Conservation (phyloP, 2,888 invertebrate genomes). For the Tiliacea aurago region DNA sequence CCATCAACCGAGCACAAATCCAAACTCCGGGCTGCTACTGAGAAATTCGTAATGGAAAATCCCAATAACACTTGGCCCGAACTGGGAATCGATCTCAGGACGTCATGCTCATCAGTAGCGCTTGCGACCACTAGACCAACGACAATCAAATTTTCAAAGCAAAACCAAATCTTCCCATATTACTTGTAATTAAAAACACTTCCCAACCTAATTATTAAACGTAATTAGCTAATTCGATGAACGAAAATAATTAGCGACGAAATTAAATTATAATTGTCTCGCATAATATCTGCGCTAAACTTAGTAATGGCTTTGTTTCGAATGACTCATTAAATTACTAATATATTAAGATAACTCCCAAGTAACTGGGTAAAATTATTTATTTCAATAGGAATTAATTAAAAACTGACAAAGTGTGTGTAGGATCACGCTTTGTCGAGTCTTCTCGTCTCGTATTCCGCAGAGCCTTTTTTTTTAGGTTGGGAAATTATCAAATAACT, state of each 20-base stretch:
- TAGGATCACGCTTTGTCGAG: too few relatives aligned
- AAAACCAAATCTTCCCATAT: neutral
- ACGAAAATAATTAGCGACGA: constrained; percentile 30
- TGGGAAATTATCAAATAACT: too few relatives aligned
- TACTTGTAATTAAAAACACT: constrained; percentile 13
- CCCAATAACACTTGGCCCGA: too few relatives aligned
- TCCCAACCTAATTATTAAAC: constrained; percentile 31
- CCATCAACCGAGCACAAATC: too few relatives aligned
- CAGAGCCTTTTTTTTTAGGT: too few relatives aligned
- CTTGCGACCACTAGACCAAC: too few relatives aligned
- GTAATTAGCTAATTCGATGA: constrained; percentile 26
- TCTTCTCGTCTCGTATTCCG: too few relatives aligned
- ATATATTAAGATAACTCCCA: constrained; percentile 27
- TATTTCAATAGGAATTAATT: neutral
- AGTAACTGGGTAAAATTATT: constrained; percentile 8
- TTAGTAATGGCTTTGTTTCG: constrained; percentile 45
- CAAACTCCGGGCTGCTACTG: too few relatives aligned
- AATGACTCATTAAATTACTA: constrained; percentile 52
- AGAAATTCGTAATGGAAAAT: too few relatives aligned
- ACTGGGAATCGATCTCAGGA: too few relatives aligned
- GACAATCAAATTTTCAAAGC: neutral
- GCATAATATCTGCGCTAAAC: constrained; percentile 33
- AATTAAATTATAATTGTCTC: constrained; percentile 43
- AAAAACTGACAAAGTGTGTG: too few relatives aligned
- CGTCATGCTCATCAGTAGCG: too few relatives aligned